Base-by-base conservation (phyloP, 2,797 vertebrate genomes). In the Odontamblyopus lacepedii region DNA sequence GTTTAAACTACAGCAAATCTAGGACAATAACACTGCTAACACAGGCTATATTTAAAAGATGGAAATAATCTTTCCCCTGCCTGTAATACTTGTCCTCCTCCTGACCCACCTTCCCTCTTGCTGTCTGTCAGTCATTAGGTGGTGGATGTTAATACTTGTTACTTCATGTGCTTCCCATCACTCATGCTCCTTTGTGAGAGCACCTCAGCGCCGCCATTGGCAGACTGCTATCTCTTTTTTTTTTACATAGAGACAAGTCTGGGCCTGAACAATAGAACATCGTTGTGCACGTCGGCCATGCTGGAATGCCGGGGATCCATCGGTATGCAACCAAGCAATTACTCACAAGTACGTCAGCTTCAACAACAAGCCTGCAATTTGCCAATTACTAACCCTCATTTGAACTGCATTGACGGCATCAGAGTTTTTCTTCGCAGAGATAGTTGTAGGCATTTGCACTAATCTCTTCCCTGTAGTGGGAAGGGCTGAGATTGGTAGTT, bases 281-380 rank as follows among this genome's bases (percentile, higher is more conserved):
- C 81, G 83, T 88, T 91, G 84, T 82, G 85, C 89, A 83, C 85
- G 88, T 91, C 78, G 89, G 86, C 85, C 76, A 56, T 77, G 77
- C 78, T 88, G 87, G 91, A 93, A 93, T 92, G 85, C 86, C 87
- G 61, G 6, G 82, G 78, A 88, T 80, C 79, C 65, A 73, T 78
- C 50, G 83, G 92, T 88, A 92, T 91, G 87, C 79, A 85, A 85
- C 82, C 87, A 85, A 65, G 83, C 85, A 91, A 91, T 92, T 90
- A 90, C 79, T 86, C 76, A 80, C 74, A 75, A 78, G 69, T 89
- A 90, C 83, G 89, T 92, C 91, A 92, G 86, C 78, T 79, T 83
- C 71, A 63, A 64, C 57, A 56, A 73, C 75, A 81, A 82, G 77
- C 67, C 73, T 86, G 80, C 83, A 72, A 88, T 88, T 88, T 90